Base-by-base conservation (phyloP, 2,797 vertebrate species). In the Leucoraja ocellata region DNA sequence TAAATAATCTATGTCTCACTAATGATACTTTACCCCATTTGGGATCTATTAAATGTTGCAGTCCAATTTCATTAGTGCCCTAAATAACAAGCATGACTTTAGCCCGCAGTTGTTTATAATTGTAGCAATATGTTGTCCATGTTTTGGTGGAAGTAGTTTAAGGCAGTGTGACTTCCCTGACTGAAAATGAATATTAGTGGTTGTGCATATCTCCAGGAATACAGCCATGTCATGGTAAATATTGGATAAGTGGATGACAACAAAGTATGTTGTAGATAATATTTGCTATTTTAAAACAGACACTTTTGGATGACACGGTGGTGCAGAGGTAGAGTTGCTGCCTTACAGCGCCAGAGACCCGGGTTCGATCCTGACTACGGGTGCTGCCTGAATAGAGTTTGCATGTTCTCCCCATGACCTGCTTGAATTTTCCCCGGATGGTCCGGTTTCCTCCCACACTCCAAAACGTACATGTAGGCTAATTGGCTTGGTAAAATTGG, bases 41-140 rank as follows among this genome's bases (percentile, higher is more conserved):
- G 88, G 65, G 32, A 25, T 54, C 90, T 25, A 74, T 91, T 91
- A 91, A 73, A 91, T 28, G 23, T 73, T 74, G 32, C 68, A 13
- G 90, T 54, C 21, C 21, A 68, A 91, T 91, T 91, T 91, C 68
- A 91, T 91, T 74, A 91, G 68, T 25, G 39, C 90, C 74, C 90
- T 63, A 73, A 91, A 91, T 46, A 21, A 74, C 54, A 23, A 46
- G 36, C 68, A 54, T 74, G 68, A 39, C 39, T 91, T 91, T 74
- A 28, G 90, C 68, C 65, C 46, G 9, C n/a, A 46, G 68, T 73
- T 91, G 65, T 91, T 91, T 36, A 54, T 74, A 91, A 91, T 54
- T 16, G 90, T 73, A 91, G 71, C 90, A 91, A 73, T 74, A 71
- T 91, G 90, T 74, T 71, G 36, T 74, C 21, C 71, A 54, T 73